Evolutionary conservation across 2,888 invertebrate genomes (phyloP), one percentile per base, ranked within the genome.

Genomic region (Noctua fimbriata): DNA sequence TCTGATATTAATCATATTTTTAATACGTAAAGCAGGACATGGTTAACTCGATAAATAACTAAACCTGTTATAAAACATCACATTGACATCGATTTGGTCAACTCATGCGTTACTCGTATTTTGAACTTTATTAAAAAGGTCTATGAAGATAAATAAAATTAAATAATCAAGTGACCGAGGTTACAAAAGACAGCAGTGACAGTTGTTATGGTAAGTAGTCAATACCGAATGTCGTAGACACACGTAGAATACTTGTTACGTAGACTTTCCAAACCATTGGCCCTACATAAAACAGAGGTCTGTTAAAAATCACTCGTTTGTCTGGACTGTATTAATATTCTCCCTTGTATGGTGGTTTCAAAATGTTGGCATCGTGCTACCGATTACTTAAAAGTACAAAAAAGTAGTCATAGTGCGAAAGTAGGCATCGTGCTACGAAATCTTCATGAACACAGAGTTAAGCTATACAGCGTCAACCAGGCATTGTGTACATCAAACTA

Each of bases 31-130:
- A 80, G 32, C 14, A 10, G 28, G 7, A 16, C 41, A n/a, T 18
- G 24, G 47, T 41, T 32, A 21, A n/a, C 49, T 60, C 16, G 32
- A 71, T 80, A 32, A 81, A 49, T 78, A 18, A 12, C 12, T 72
- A 10, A 2, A 44, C n/a, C 9, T 18, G 18, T 49, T 60, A 32
- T 28, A 49, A 36, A 32, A 24, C 16, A 24, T 52, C 28, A 28
- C 6, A 32, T 6, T 41, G 18, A 44, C 32, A 36, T 24, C 18
- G 10, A n/a, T 55, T 55, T n/a, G 6, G 18, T 52, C 9, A 47
- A 55, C 4, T 24, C 10, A 12, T 47, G 32, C 2, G 32, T 28
- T 47, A 18, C 44, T 21, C 24, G 18, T 77, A 21, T 78, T 77
- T 76, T 7, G 16, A 5, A 65, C 4, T 52, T 32, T 5, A 52